Evolutionary conservation across 2,797 vertebrate genomes (phyloP).

Genomic region (Labroides dimidiatus): DNA sequence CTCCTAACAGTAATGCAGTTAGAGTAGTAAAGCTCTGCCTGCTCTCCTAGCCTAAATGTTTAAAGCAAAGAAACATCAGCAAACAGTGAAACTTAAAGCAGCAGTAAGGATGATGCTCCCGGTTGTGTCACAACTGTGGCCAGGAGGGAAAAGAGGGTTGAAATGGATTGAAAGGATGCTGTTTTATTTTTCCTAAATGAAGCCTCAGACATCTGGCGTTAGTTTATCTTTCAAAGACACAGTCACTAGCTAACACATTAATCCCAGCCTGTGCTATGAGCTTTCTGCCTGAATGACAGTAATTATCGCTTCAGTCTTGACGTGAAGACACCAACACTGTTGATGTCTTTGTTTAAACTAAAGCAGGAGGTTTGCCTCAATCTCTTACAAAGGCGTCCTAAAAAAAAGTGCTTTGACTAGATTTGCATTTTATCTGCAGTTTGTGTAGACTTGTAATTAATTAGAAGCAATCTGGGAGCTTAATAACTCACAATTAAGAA

Average conservation of each 20-base stretch:
- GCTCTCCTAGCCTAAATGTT: constrained; percentile 6
- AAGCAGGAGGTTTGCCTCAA: constrained; percentile 41
- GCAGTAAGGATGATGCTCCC: neutral
- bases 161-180: constrained; percentile 24
- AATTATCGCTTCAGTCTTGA: constrained; percentile 74
- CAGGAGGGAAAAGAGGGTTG: constrained; percentile 9
- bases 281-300: constrained; percentile 73
- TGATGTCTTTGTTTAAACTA: constrained; percentile 72
- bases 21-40: neutral
- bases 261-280: constrained; percentile 63
- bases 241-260: constrained; percentile 60
- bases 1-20: constrained; percentile 11
- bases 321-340: constrained; percentile 55
- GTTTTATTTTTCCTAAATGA: constrained; percentile 29
- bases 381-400: constrained; percentile 39
- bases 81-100: constrained; percentile 17
- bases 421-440: constrained; percentile 5
- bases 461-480: neutral
- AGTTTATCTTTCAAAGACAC: constrained; percentile 59
- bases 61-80: constrained; percentile 5
- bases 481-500: neutral
- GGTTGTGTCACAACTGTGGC: neutral
- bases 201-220: constrained; percentile 55
- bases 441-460: neutral
- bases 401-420: neutral